A percentile compares a stretch with the other conserved stretches of the same genome.
Conservation (phyloP, 2,113 vertebrate genomes). For the Rana temporaria region DNA sequence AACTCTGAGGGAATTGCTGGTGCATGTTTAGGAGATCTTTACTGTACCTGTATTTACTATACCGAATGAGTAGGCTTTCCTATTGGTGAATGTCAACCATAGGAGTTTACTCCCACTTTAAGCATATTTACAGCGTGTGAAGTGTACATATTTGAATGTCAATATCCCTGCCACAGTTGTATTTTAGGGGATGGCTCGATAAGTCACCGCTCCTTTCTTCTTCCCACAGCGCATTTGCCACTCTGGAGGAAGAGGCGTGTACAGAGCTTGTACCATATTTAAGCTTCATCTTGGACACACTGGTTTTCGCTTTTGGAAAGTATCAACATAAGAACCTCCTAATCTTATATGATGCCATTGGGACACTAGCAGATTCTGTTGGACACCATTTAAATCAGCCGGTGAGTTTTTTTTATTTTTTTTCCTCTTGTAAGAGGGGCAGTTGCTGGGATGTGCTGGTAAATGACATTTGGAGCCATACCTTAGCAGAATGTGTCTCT, state of each 20-base stretch:
- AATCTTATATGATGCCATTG: conserved; percentile 94
- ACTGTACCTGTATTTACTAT: too few species aligned
- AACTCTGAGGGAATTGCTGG: too few species aligned
- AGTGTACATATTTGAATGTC: conserved; percentile 54
- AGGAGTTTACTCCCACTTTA: too few species aligned
- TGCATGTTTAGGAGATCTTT: too few species aligned
- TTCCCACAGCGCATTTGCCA: conserved; percentile 85
- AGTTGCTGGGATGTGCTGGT: not conserved
- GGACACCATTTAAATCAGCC: conserved; percentile 95
- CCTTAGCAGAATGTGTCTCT: not conserved
- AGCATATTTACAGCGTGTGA: conserved; percentile 45
- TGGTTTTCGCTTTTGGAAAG: conserved; percentile 95
- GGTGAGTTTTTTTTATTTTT: conserved; percentile 66
- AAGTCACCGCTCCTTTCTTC: not conserved
- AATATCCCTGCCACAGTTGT: not conserved
- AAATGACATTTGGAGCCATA: not conserved
- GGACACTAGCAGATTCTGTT: conserved; percentile 91
- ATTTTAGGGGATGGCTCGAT: not conserved
- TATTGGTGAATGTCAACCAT: too few species aligned
- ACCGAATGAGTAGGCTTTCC: too few species aligned
- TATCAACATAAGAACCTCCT: conserved; percentile 97
- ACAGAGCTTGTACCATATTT: conserved; percentile 95
- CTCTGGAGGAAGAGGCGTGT: conserved; percentile 93
- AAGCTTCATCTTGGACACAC: conserved; percentile 92
- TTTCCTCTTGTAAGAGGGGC: too few species aligned